phyloP scores from a whole-genome alignment of 1,140 invertebrate genomes.

The Triops cancriformis region DNA sequence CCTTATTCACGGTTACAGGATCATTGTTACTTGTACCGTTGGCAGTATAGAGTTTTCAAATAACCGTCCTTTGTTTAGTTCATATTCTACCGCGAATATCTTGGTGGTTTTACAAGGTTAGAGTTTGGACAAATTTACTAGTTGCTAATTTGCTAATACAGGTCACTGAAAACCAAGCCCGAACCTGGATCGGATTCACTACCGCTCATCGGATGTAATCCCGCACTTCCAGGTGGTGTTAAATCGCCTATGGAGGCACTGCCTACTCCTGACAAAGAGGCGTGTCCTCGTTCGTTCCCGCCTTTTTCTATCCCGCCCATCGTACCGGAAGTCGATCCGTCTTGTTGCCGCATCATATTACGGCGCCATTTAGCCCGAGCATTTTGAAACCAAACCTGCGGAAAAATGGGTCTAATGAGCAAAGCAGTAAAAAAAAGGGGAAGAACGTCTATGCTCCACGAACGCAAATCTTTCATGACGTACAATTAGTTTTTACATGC shows the following conservation, averaged over 20 bases:
- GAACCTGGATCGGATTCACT: slow-evolving; percentile 19
- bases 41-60: no score
- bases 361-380: slow-evolving; percentile 90
- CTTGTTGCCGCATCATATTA: slow-evolving; percentile 60
- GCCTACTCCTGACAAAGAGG: slow-evolving; percentile 18
- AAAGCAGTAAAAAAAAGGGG: neutral
- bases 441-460: neutral
- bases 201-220: slow-evolving; percentile 18
- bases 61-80: no score
- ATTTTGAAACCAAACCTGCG: slow-evolving; percentile 97
- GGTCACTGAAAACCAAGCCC: slow-evolving; percentile 27
- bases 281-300: slow-evolving; percentile 16
- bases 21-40: no score
- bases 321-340: slow-evolving; percentile 21
- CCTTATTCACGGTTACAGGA: neutral
- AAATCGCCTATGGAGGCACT: slow-evolving; percentile 24
- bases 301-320: slow-evolving; percentile 20
- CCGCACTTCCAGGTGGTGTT: slow-evolving; percentile 26
- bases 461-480: neutral
- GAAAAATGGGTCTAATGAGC: slow-evolving; percentile 19
- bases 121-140: neutral
- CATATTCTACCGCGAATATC: neutral
- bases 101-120: neutral
- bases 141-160: no score
- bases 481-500: neutral